Evolutionary conservation across 1,140 invertebrate species (phyloP).

Genomic region (Solenopsis fugax): DNA sequence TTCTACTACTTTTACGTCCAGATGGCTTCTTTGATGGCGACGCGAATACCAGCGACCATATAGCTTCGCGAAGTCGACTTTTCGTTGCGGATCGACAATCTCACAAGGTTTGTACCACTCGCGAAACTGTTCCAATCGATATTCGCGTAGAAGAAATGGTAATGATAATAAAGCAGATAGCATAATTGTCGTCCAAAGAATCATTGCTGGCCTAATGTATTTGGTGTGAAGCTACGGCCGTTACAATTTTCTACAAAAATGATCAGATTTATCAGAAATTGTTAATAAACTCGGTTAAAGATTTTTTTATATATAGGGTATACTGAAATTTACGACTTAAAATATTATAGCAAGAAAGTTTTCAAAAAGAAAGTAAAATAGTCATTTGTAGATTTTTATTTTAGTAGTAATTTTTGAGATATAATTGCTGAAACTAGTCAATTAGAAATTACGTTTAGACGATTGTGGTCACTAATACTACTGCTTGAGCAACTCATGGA

Average conservation of each 20-base stretch:
- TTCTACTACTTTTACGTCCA: conserved; percentile 42
- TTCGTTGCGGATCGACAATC: neutral
- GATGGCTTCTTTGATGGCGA: conserved; percentile 55
- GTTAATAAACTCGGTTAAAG: too few species aligned
- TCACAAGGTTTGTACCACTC: conserved; percentile 10
- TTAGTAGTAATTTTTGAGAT: too few species aligned
- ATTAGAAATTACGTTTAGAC: too few species aligned
- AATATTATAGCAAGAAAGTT: too few species aligned
- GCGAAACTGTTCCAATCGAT: conserved; percentile 7
- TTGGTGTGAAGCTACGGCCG: neutral
- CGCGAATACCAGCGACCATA: conserved; percentile 14
- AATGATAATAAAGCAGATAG: conserved; percentile 15
- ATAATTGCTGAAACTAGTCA: too few species aligned
- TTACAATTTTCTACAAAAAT: neutral
- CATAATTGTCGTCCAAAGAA: neutral
- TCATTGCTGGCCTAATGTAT: neutral
- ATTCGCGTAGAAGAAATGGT: neutral
- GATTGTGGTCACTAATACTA: too few species aligned
- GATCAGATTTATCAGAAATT: neutral
- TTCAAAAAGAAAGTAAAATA: too few species aligned
- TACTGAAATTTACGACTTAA: too few species aligned
- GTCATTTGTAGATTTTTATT: too few species aligned
- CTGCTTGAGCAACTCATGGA: too few species aligned
- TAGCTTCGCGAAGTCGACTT: conserved; percentile 16
- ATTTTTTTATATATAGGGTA: too few species aligned